These are phyloP conservation scores for Melanogrammus aeglefinus DNA, from an alignment of 2,797 vertebrate species.

Conservation along the genomic window DNA sequence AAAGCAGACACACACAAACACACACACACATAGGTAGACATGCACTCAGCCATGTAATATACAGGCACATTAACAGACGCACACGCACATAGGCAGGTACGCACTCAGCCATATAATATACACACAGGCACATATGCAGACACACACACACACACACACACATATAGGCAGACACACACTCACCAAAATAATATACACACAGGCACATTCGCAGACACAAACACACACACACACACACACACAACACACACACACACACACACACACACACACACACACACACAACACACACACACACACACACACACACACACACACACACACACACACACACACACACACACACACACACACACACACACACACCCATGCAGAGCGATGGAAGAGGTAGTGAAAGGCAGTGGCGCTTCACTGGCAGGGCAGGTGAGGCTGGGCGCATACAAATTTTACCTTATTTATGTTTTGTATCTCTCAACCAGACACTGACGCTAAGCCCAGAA, in stretches of 20 bases:
- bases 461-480: background rate
- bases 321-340: background rate
- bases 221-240: too few relatives aligned
- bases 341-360: background rate
- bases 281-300: background rate
- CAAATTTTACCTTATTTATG: background rate
- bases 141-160: too few relatives aligned
- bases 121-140: background rate
- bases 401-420: background rate
- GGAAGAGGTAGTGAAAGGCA: background rate
- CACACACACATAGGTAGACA: background rate
- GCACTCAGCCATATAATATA: too few relatives aligned
- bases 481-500: background rate
- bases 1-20: background rate
- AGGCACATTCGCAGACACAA: too few relatives aligned
- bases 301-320: conserved; percentile 10
- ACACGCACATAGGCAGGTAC: too few relatives aligned
- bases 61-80: too few relatives aligned
- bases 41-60: too few relatives aligned
- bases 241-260: background rate
- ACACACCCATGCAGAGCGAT: background rate
- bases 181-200: background rate
- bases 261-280: conserved; percentile 10
- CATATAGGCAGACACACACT: too few relatives aligned
- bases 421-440: background rate